Conservation (phyloP, 2,797 vertebrate genomes). For the Amphiprion clarkii region DNA sequence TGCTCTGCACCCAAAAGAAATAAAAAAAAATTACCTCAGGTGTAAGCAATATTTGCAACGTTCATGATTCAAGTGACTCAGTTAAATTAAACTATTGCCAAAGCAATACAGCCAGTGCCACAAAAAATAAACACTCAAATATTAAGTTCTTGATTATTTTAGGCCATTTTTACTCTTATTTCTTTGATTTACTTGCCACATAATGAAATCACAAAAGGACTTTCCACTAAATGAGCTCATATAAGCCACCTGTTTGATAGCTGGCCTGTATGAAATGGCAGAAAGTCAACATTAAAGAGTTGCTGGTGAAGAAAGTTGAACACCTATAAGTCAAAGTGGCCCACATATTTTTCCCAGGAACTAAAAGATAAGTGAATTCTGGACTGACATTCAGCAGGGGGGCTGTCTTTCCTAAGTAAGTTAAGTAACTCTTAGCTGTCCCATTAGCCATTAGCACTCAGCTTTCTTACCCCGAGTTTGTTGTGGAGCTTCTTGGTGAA, state of each 20-base stretch:
- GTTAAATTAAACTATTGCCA: no score
- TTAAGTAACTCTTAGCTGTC: background rate
- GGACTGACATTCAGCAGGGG: background rate
- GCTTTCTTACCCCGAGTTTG: background rate
- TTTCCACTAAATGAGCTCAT: slow-evolving; percentile 33
- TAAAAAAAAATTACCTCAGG: no score
- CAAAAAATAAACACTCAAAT: background rate
- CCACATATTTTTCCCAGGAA: background rate
- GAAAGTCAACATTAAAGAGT: slow-evolving; percentile 24
- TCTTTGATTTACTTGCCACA: background rate
- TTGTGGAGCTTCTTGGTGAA: background rate
- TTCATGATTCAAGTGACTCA: no score
- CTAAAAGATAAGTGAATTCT: background rate
- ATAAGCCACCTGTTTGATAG: slow-evolving; percentile 19
- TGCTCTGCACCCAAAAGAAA: no score
- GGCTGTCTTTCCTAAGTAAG: no score
- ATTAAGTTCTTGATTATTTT: no score
- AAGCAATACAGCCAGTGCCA: no score
- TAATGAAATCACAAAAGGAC: background rate
- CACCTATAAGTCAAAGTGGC: background rate
- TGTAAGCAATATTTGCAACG: no score
- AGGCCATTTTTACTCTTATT: no score
- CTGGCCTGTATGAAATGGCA: slow-evolving; percentile 38
- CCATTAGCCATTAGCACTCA: background rate
- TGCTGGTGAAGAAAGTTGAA: slow-evolving; percentile 18